phyloP scores from a whole-genome alignment of 2,888 invertebrate genomes.

The Leucophenga maculata region DNA sequence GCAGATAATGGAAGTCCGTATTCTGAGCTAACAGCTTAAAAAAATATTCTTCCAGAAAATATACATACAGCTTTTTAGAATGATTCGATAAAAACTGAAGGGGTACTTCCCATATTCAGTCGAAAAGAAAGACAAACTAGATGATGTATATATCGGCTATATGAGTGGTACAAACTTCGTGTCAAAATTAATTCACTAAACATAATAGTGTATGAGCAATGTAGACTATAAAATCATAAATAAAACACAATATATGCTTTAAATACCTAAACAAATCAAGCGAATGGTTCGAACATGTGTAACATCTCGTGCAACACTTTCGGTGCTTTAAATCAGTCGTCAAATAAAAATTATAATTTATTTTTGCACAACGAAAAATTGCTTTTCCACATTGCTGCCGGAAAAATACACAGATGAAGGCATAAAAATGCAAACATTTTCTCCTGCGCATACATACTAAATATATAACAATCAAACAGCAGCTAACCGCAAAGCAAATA shows the following conservation, averaged over 20 bases:
- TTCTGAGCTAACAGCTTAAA: too few relatives aligned
- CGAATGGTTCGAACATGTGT: slow-evolving; percentile 48
- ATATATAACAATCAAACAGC: background rate
- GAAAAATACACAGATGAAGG: background rate
- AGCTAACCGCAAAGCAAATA: background rate
- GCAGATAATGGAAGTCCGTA: too few relatives aligned
- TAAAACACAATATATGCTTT: background rate
- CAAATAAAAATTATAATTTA: slow-evolving; percentile 49
- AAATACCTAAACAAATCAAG: background rate
- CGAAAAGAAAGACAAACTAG: too few relatives aligned
- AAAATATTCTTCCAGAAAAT: too few relatives aligned
- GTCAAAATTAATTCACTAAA: background rate
- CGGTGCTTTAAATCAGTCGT: slow-evolving; percentile 51
- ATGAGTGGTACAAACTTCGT: too few relatives aligned
- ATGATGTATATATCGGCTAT: too few relatives aligned
- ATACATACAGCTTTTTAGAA: too few relatives aligned
- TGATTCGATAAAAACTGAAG: too few relatives aligned
- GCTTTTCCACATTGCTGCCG: slow-evolving; percentile 24
- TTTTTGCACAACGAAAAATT: slow-evolving; percentile 46
- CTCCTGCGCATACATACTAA: background rate
- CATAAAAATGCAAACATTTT: too few relatives aligned
- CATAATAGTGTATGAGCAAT: background rate
- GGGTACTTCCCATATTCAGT: too few relatives aligned
- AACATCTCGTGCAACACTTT: slow-evolving; percentile 52
- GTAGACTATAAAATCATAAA: background rate